Conservation (phyloP, 2,888 invertebrate genomes). For the Cephus pulcher region DNA sequence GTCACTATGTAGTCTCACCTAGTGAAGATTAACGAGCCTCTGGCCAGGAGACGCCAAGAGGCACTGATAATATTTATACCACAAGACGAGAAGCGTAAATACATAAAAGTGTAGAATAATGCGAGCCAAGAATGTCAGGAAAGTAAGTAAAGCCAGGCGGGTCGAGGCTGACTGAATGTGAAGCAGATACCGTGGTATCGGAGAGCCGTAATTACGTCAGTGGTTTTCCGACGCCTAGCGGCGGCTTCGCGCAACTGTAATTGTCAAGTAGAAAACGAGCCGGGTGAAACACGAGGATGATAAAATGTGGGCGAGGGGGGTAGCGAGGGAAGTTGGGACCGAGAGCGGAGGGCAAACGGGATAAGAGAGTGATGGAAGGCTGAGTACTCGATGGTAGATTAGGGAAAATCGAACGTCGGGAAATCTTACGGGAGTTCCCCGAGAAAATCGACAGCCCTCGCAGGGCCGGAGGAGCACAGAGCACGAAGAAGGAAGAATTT, state of each 20-base stretch:
- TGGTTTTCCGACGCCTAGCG: neutral
- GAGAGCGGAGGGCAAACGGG: neutral
- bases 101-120: neutral
- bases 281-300: neutral
- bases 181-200: neutral
- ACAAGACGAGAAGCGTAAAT: neutral
- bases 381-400: neutral
- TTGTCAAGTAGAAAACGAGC: neutral
- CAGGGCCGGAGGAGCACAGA: conserved; percentile 22
- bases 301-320: neutral
- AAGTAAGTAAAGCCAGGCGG: neutral
- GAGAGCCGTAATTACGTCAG: neutral
- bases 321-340: neutral
- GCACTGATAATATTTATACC: neutral
- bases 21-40: conserved; percentile 59
- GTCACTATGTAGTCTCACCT: conserved; percentile 54
- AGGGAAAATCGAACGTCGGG: neutral
- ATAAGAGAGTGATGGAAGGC: neutral
- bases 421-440: conserved; percentile 4
- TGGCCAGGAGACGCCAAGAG: neutral
- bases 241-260: neutral
- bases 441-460: conserved; percentile 12
- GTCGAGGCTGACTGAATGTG: neutral
- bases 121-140: neutral
- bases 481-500: conserved; percentile 33